Conservation (phyloP, 2,113 vertebrate species). For the Proterorhinus semilunaris region DNA sequence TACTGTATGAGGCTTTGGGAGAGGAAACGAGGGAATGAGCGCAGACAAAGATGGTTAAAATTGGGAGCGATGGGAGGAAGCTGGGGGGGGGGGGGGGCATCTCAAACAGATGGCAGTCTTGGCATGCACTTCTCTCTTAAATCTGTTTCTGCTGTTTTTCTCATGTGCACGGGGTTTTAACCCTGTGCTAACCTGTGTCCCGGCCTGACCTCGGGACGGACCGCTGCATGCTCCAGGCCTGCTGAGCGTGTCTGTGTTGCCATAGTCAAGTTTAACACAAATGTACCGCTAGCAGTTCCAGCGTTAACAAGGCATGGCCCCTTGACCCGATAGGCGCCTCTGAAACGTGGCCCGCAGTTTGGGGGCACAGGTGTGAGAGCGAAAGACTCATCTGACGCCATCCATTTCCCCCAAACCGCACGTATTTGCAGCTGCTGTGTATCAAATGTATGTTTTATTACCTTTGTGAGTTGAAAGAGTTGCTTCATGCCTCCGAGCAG, state of each 20-base stretch:
- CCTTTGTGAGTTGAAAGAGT: constrained; percentile 15
- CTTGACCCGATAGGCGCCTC: neutral
- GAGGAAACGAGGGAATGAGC: constrained; percentile 49
- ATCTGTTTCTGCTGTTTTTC: constrained; percentile 78
- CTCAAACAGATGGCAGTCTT: constrained; percentile 76
- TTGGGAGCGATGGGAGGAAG: constrained; percentile 40
- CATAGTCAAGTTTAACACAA: constrained; percentile 29
- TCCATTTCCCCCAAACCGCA: constrained; percentile 14
- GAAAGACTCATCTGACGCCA: neutral
- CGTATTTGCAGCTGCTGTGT: constrained; percentile 35
- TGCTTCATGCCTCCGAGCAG: constrained; percentile 23
- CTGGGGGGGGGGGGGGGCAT: constrained; percentile 38
- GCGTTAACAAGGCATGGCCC: neutral
- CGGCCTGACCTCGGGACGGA: constrained; percentile 60
- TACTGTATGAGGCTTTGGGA: constrained; percentile 54
- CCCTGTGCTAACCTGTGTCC: constrained; percentile 75
- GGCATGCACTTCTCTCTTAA: constrained; percentile 72
- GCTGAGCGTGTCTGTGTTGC: constrained; percentile 36
- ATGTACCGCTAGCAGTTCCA: constrained; percentile 10
- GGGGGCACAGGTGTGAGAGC: constrained; percentile 1
- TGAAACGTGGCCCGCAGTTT: neutral
- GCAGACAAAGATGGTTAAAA: constrained; percentile 59
- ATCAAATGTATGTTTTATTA: constrained; percentile 38
- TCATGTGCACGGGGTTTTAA: constrained; percentile 73
- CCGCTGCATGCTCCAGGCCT: constrained; percentile 54